Evolutionary conservation across 2,797 vertebrate species (phyloP).

Genomic region (Falco concolor): DNA sequence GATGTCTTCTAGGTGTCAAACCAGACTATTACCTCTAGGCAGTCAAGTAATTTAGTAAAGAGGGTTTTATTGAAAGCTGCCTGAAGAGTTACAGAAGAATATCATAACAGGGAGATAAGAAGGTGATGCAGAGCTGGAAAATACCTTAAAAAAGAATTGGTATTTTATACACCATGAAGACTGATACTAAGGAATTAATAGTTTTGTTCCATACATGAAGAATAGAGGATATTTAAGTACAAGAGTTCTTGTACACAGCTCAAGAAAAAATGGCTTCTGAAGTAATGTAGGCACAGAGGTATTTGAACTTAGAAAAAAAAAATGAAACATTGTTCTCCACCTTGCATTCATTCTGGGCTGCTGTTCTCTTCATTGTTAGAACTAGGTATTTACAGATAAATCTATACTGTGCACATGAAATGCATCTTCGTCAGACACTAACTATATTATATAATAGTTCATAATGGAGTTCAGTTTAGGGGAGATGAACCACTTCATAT

Average conservation of each 20-base stretch:
- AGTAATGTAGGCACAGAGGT: background rate
- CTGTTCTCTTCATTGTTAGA: background rate
- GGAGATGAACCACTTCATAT: background rate
- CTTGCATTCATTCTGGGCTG: background rate
- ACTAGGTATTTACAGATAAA: background rate
- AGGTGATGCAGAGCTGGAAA: background rate
- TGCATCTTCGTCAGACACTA: background rate
- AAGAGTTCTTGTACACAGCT: background rate
- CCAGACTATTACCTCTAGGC: background rate
- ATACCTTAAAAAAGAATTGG: background rate
- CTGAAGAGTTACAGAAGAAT: background rate
- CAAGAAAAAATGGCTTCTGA: background rate
- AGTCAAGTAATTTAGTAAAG: background rate
- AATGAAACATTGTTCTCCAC: background rate
- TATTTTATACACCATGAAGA: background rate
- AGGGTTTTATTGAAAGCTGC: background rate
- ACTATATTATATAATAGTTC: background rate
- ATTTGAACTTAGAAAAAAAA: background rate
- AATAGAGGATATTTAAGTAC: background rate
- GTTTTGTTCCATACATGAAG: background rate
- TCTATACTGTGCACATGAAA: background rate
- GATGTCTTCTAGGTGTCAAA: background rate
- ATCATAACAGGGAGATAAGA: background rate
- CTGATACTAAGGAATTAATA: background rate
- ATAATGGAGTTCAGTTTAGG: background rate